Evolutionary conservation across 1,140 invertebrate genomes (phyloP).

Genomic region (Tetramorium parvispinum): DNA sequence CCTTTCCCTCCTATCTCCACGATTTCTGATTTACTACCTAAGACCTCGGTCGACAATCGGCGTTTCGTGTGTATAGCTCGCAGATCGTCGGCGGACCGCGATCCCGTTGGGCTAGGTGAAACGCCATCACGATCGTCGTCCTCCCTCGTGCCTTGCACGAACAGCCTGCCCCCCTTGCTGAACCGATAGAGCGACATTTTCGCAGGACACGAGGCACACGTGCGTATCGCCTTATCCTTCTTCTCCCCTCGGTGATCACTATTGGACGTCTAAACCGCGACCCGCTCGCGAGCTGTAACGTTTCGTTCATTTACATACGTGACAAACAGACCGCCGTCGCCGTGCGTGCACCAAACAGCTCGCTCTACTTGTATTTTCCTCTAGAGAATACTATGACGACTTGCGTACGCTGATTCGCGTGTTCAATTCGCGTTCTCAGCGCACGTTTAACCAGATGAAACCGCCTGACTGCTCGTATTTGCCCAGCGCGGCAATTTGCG

Average conservation of each 20-base stretch:
- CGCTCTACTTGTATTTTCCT: background rate
- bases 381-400: background rate
- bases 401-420: background rate
- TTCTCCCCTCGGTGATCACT: background rate
- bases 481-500: background rate
- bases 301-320: slow-evolving; percentile 38
- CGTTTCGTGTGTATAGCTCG: slow-evolving; percentile 93
- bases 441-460: background rate
- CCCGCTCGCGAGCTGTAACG: slow-evolving; percentile 26
- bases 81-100: slow-evolving; percentile 86
- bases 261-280: background rate
- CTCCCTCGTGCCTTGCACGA: slow-evolving; percentile 92
- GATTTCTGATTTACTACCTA: slow-evolving; percentile 85
- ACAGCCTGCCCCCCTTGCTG: slow-evolving; percentile 90
- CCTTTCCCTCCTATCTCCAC: slow-evolving; percentile 22
- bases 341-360: background rate
- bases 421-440: background rate
- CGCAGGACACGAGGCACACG: background rate
- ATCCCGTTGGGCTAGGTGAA: slow-evolving; percentile 75
- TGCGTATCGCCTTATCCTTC: background rate
- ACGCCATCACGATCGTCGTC: slow-evolving; percentile 86
- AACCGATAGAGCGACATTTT: slow-evolving; percentile 91
- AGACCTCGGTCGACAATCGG: slow-evolving; percentile 92
- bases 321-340: slow-evolving; percentile 4
- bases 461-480: background rate